These are phyloP conservation scores for Hormaphis cornu DNA, from an alignment of 1,140 invertebrate species.

Conservation along the genomic window DNA sequence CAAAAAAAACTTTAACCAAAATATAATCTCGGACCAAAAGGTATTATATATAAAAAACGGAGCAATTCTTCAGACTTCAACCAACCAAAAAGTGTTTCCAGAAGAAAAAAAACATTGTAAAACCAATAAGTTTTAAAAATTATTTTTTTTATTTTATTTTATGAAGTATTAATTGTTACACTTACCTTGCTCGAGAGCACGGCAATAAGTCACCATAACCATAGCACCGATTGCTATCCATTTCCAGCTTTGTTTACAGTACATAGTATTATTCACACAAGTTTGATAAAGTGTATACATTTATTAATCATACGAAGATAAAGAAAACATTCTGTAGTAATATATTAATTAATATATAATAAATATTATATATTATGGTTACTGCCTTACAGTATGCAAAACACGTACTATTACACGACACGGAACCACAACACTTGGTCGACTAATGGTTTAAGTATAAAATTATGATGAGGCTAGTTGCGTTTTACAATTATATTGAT, in stretches of 20 bases:
- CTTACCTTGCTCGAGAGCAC: constrained; percentile 16
- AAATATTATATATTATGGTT: too few relatives aligned
- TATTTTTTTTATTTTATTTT: not conserved
- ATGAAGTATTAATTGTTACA: not conserved
- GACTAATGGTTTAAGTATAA: too few relatives aligned
- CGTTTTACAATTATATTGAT: not conserved
- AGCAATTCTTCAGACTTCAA: too few relatives aligned
- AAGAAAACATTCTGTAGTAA: not conserved
- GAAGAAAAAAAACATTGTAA: too few relatives aligned
- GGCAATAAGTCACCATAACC: not conserved
- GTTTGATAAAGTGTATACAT: too few relatives aligned
- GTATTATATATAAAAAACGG: too few relatives aligned
- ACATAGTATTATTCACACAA: constrained; percentile 7
- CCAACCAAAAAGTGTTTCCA: too few relatives aligned
- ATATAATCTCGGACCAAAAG: too few relatives aligned
- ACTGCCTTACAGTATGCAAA: too few relatives aligned
- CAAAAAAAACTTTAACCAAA: too few relatives aligned
- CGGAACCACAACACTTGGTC: too few relatives aligned
- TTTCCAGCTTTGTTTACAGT: not conserved
- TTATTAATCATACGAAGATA: not conserved
- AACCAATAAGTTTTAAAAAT: not conserved
- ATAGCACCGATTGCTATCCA: not conserved
- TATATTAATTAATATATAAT: not conserved
- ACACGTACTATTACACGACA: too few relatives aligned
- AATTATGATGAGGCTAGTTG: not conserved